Evolutionary conservation across 1,140 invertebrate species (phyloP).

Genomic region (Saccostrea glomerata): DNA sequence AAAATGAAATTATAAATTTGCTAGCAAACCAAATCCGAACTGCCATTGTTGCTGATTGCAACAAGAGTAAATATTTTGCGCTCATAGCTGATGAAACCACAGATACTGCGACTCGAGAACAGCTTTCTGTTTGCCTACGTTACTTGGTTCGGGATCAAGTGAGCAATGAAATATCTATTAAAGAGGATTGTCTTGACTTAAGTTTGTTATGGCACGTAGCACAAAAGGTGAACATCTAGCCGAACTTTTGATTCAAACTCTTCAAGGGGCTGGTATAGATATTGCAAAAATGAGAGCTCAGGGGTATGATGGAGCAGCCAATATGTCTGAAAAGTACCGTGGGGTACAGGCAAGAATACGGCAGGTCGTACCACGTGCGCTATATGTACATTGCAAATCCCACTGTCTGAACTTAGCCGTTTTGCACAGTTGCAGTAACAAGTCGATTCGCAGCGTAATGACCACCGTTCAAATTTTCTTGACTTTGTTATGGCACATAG

Average conservation of each 20-base stretch:
- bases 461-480: too few species aligned
- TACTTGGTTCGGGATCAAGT: conserved; percentile 12
- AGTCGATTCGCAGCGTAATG: conserved; percentile 35
- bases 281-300: conserved; percentile 56
- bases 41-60: conserved; percentile 9
- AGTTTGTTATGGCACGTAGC: neutral
- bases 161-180: neutral
- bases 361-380: conserved; percentile 44
- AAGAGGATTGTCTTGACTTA: conserved; percentile 24
- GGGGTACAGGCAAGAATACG: conserved; percentile 53
- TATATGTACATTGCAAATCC: conserved; percentile 57
- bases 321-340: conserved; percentile 35
- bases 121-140: conserved; percentile 44
- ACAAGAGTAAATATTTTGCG: conserved; percentile 14
- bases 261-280: neutral
- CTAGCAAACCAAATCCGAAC: conserved; percentile 1
- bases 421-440: conserved; percentile 50
- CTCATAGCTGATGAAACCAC: conserved; percentile 44
- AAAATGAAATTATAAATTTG: conserved; percentile 32
- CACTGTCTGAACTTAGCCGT: conserved; percentile 56
- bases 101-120: conserved; percentile 42
- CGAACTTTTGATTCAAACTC: neutral
- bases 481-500: neutral
- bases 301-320: conserved; percentile 60
- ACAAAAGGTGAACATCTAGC: conserved; percentile 43